Percentiles rank a stretch among this genome's conserved stretches.
These are phyloP conservation scores for Onychorhynchus coronatus DNA, from an alignment of 2,113 vertebrate genomes.

Conservation along the genomic window DNA sequence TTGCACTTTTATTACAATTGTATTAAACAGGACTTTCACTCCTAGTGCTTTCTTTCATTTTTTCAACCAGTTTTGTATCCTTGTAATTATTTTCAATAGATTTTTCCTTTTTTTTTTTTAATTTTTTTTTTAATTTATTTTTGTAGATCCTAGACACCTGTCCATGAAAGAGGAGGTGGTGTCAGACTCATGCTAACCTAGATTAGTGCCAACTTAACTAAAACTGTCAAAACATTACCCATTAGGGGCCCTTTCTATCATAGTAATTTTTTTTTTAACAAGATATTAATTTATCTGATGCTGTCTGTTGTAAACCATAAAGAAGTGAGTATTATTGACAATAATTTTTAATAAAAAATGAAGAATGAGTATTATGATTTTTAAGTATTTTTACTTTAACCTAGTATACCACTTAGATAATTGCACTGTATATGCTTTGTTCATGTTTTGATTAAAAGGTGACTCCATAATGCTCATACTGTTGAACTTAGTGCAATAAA, in stretches of 20 bases:
- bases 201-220: not conserved
- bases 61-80: not conserved
- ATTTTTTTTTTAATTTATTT: not conserved
- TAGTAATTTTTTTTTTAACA: not conserved
- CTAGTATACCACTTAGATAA: not conserved
- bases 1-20: not conserved
- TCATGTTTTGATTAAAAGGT: not conserved
- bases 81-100: not conserved
- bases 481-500: not conserved
- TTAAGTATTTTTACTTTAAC: not conserved
- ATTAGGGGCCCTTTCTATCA: not conserved
- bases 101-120: not conserved
- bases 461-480: accelerated
- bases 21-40: not conserved
- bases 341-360: not conserved
- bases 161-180: not conserved
- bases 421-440: not conserved
- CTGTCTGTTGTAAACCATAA: not conserved
- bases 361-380: not conserved
- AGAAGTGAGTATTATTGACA: not conserved
- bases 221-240: not conserved
- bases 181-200: not conserved
- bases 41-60: not conserved
- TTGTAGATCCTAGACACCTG: not conserved
- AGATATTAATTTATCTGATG: not conserved